Conservation (phyloP, 92 coral and sea anemone species). For the Zoanthus sociatus region DNA sequence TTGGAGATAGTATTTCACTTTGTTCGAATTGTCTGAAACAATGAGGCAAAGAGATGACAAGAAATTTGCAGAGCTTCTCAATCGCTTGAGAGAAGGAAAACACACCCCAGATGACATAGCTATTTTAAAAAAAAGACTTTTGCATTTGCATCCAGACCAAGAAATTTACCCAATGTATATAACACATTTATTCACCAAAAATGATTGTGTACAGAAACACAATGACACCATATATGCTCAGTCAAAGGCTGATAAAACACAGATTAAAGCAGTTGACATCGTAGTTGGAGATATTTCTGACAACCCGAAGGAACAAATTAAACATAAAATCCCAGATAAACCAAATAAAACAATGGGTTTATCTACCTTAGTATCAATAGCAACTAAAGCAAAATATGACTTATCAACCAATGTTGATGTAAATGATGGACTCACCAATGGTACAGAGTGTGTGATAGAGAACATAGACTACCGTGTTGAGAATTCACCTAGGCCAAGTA, state of each 20-base stretch:
- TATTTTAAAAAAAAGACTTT: constrained; percentile 45
- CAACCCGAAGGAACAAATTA: constrained; percentile 57
- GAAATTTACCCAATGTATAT: constrained; percentile 44
- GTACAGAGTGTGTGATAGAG: constrained; percentile 67
- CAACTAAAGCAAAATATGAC: constrained; percentile 70
- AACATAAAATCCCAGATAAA: constrained; percentile 62
- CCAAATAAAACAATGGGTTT: constrained; percentile 68
- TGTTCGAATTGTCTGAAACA: constrained; percentile 57
- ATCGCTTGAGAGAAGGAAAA: constrained; percentile 58
- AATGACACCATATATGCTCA: constrained; percentile 24
- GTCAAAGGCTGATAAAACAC: constrained; percentile 46
- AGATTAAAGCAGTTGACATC: constrained; percentile 62
- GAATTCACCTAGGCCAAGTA: constrained; percentile 66
- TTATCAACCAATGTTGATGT: constrained; percentile 70
- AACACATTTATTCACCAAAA: constrained; percentile 63
- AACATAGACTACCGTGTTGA: constrained; percentile 71
- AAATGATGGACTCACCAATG: constrained; percentile 75
- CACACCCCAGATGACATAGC: constrained; percentile 60
- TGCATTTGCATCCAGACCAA: constrained; percentile 30
- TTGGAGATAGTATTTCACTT: constrained; percentile 35
- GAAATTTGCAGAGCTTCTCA: background rate
- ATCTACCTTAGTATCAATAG: constrained; percentile 34
- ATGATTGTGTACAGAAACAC: constrained; percentile 61
- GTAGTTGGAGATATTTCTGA: constrained; percentile 74
- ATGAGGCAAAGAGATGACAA: constrained; percentile 84